These are phyloP conservation scores for Cyaniris semiargus DNA, from an alignment of 2,888 invertebrate species.

Conservation along the genomic window DNA sequence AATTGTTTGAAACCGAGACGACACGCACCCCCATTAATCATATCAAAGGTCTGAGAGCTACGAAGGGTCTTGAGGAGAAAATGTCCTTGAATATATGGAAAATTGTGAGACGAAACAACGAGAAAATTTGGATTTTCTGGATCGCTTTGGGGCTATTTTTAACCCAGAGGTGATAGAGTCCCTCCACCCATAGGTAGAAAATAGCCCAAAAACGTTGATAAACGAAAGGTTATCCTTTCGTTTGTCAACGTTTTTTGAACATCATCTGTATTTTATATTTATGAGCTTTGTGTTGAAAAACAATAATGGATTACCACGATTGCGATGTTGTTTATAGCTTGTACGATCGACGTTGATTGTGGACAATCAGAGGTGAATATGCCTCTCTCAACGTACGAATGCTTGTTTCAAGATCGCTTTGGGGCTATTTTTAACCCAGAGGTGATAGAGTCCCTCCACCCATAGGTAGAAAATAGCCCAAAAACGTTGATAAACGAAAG, in stretches of 20 bases:
- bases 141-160: background rate
- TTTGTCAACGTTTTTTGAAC: no score
- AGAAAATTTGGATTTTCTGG: background rate
- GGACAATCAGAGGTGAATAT: no score
- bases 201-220: no score
- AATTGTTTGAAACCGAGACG: slow-evolving; percentile 27
- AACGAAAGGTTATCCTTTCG: no score
- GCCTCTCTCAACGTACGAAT: no score
- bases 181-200: background rate
- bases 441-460: background rate
- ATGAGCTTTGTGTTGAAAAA: no score
- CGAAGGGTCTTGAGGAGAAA: background rate
- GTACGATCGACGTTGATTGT: no score
- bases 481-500: no score
- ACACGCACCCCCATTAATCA: slow-evolving; percentile 15
- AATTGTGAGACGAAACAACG: background rate
- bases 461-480: no score
- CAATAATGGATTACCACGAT: no score
- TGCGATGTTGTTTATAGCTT: no score
- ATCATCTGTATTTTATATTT: no score
- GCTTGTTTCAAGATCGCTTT: background rate
- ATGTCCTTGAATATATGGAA: background rate
- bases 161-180: background rate
- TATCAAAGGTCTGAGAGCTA: slow-evolving; percentile 22
- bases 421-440: background rate